These are phyloP conservation scores for Nysson spinosus DNA, from an alignment of 2,888 invertebrate genomes.

Conservation along the genomic window DNA sequence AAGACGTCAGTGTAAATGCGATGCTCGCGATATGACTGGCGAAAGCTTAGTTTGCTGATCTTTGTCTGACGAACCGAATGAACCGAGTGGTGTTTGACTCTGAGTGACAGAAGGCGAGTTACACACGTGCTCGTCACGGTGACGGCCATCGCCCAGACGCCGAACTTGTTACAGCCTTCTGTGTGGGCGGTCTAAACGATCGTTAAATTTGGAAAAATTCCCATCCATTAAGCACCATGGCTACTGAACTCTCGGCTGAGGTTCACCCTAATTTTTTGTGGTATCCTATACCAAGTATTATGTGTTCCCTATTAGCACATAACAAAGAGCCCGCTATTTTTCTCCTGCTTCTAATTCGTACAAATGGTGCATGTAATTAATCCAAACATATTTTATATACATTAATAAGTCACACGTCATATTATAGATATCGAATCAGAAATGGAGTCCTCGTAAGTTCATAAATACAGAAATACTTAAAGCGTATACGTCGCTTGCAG, in stretches of 20 bases:
- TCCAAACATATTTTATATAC: no score
- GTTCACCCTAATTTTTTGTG: slow-evolving; percentile 40
- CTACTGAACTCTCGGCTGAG: slow-evolving; percentile 43
- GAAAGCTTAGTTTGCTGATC: slow-evolving; percentile 48
- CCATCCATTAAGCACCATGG: slow-evolving; percentile 49
- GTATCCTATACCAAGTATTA: background rate
- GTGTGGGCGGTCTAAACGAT: slow-evolving; percentile 74
- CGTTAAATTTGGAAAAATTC: slow-evolving; percentile 70
- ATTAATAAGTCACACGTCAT: no score
- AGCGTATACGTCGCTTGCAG: no score
- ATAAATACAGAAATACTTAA: no score
- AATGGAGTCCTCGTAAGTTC: no score
- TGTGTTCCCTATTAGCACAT: background rate
- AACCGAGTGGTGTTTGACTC: slow-evolving; percentile 45
- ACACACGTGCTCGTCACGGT: slow-evolving; percentile 76
- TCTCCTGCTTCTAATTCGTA: no score
- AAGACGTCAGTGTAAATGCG: background rate
- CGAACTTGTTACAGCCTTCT: slow-evolving; percentile 66
- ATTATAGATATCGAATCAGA: no score
- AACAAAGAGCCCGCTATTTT: background rate
- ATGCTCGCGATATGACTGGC: background rate
- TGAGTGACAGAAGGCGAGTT: slow-evolving; percentile 74
- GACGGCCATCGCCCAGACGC: slow-evolving; percentile 75
- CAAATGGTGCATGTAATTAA: no score
- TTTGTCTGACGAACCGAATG: slow-evolving; percentile 58